Evolutionary conservation across 2,797 vertebrate species (phyloP), one percentile per base, ranked within the genome.

Genomic region (Morelia viridis): DNA sequence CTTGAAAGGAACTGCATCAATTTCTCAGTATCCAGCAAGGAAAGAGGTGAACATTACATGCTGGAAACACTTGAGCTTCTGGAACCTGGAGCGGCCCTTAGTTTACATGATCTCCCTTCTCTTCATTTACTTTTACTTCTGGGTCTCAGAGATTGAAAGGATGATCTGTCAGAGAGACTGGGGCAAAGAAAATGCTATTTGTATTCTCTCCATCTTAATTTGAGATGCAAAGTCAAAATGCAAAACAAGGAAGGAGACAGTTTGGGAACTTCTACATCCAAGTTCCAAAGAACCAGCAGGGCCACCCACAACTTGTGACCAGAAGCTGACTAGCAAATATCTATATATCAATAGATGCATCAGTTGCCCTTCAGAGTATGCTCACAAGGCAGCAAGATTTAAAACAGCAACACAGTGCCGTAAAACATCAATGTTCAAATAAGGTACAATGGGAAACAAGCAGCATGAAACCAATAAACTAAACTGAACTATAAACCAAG

Each of bases 21-120:
- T 96, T 97, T 93, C 93, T 97, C 95, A 95, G 76, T 64, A 94
- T 97, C 96, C 93, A 71, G 71, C 17, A n/a, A 94, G 95, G 89
- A 94, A 94, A 94, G 91, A 93, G 93, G 90, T 85, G 64, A 93
- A 90, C 64, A 65, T 65, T n/a, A 5, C 4, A 65, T 13, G 4
- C n/a, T 65, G 28, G 28, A 65, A 96, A 95, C 11, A 95, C 62
- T 93, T 94, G 87, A 61, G 15, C 93, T 64, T 35, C 28, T 91
- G 68, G 19, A 93, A 91, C 71, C 87, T 90, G 68, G 87, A 86
- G 89, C 46, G 93, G 87, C 89, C 90, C 85, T 56, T 4, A 92
- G 7, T 9, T 91, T 41, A 88, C 80, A 88, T 31, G 35, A 15
- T 62, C 64, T 83, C 31, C 90, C n/a, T 57, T 26, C 53, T 58